Conservation (phyloP, 92 coral and sea anemone genomes). For the Zoanthus sansibaricus region DNA sequence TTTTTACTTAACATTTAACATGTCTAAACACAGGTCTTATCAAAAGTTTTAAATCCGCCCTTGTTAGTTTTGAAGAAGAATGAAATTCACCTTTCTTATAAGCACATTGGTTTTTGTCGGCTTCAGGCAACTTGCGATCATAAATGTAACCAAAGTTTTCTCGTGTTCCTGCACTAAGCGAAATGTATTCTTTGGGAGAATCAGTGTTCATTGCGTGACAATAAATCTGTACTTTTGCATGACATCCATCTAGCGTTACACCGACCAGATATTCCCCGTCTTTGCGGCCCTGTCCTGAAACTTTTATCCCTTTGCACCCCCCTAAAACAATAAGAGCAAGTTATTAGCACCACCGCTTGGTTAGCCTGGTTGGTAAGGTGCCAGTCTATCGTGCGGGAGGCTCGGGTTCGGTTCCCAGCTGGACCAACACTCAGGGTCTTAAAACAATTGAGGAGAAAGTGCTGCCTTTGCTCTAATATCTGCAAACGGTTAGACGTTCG, state of each 20-base stretch:
- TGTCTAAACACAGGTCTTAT: neutral
- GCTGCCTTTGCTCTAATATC: too few species aligned
- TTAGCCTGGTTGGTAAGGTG: too few species aligned
- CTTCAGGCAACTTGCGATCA: slow-evolving; percentile 75
- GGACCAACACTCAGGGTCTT: too few species aligned
- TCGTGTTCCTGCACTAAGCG: slow-evolving; percentile 66
- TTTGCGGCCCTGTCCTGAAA: slow-evolving; percentile 56
- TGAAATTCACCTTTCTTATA: slow-evolving; percentile 55
- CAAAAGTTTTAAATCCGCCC: too few species aligned
- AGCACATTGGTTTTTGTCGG: slow-evolving; percentile 59
- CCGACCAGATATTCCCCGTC: slow-evolving; percentile 78
- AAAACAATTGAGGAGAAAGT: too few species aligned
- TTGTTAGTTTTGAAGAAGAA: neutral
- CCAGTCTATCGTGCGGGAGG: too few species aligned
- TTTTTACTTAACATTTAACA: neutral
- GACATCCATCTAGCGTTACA: slow-evolving; percentile 71
- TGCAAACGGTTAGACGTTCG: too few species aligned
- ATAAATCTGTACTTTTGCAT: slow-evolving; percentile 70
- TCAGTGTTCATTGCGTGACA: slow-evolving; percentile 79
- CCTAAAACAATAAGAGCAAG: slow-evolving; percentile 51
- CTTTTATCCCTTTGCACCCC: slow-evolving; percentile 74
- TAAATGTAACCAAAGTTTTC: slow-evolving; percentile 77
- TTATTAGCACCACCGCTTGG: too few species aligned
- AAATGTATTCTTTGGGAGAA: slow-evolving; percentile 77
- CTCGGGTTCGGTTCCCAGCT: too few species aligned